Conservation (phyloP, 2,888 invertebrate species). For the Phanerotoma sp. region DNA sequence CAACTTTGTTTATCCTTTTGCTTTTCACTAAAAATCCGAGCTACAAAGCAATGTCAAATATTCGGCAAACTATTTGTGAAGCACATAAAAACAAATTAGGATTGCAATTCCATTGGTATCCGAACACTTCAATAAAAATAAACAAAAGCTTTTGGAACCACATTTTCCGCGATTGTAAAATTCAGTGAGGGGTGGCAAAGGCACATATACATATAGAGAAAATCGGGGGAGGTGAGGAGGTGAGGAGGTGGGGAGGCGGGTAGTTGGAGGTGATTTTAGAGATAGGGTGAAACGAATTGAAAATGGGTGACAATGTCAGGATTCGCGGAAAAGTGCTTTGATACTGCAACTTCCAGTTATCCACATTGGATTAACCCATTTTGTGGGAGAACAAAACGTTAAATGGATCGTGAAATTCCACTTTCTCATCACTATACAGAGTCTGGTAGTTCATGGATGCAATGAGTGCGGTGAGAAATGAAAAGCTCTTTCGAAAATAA, state of each 20-base stretch:
- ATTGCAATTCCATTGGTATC: conserved; percentile 29
- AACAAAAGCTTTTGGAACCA: conserved; percentile 23
- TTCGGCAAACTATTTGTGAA: not conserved
- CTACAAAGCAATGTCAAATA: not conserved
- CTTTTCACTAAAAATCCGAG: not conserved
- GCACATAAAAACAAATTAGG: conserved; percentile 3
- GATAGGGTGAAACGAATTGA: conserved; percentile 21
- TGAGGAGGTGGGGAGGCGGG: too few species aligned
- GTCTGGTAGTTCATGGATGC: not conserved
- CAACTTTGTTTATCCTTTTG: not conserved
- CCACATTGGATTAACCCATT: conserved; percentile 44
- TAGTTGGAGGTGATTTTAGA: too few species aligned
- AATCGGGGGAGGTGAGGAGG: too few species aligned
- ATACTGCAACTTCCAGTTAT: conserved; percentile 40
- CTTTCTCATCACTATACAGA: conserved; percentile 24
- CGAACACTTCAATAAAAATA: conserved; percentile 32
- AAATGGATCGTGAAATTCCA: conserved; percentile 50
- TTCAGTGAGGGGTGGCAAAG: too few species aligned
- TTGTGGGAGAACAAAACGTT: conserved; percentile 41
- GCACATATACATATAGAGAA: too few species aligned
- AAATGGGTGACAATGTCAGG: conserved; percentile 25
- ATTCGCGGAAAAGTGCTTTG: conserved; percentile 17
- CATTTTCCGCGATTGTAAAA: conserved; percentile 25
- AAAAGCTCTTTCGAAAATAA: conserved; percentile 30
- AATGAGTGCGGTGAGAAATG: conserved; percentile 12